These are phyloP conservation scores for Manduca sexta DNA, from an alignment of 1,140 invertebrate species.

Conservation along the genomic window DNA sequence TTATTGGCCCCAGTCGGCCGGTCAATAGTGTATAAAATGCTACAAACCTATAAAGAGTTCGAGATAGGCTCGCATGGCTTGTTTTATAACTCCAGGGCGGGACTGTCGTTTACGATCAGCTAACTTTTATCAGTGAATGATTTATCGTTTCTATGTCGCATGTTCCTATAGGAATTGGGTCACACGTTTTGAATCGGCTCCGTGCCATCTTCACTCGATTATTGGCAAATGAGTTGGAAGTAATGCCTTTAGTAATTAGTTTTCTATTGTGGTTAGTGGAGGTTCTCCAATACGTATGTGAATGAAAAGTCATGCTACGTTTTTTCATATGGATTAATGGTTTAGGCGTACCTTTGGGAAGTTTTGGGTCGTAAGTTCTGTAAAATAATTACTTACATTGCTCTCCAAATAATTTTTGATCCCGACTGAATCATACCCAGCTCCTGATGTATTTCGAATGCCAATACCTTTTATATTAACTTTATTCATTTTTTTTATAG, in stretches of 20 bases:
- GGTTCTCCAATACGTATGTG: too few species aligned
- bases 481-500: too few species aligned
- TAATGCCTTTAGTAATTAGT: background rate
- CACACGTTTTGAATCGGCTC: conserved; percentile 8
- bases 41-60: conserved; percentile 12
- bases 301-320: too few species aligned
- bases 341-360: too few species aligned
- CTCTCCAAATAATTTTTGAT: too few species aligned
- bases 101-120: conserved; percentile 24
- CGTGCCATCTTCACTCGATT: conserved; percentile 9
- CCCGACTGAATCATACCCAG: too few species aligned
- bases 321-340: too few species aligned
- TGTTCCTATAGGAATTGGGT: conserved; percentile 15
- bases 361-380: too few species aligned
- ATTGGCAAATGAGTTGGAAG: conserved; percentile 14
- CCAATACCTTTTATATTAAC: too few species aligned
- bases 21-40: conserved; percentile 16
- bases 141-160: background rate
- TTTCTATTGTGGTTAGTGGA: too few species aligned
- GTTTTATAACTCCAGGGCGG: conserved; percentile 20
- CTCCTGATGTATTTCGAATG: too few species aligned
- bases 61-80: conserved; percentile 20
- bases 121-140: conserved; percentile 15
- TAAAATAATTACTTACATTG: too few species aligned
- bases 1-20: conserved; percentile 16